These are phyloP conservation scores for Buphagus erythrorhynchus DNA, from an alignment of 2,797 vertebrate genomes.

Conservation along the genomic window DNA sequence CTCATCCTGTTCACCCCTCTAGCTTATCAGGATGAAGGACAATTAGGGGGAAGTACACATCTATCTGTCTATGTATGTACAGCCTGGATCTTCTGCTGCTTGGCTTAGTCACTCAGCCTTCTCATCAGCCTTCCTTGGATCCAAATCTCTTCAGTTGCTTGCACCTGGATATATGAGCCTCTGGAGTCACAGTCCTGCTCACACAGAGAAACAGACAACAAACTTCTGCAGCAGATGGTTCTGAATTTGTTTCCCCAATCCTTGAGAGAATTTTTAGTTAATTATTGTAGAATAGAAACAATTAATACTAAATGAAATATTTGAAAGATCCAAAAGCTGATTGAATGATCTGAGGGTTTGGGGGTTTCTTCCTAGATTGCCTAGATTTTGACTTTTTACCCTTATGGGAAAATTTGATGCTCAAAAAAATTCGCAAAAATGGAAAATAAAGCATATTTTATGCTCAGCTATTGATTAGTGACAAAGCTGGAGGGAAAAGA, in stretches of 20 bases:
- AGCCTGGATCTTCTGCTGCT: neutral
- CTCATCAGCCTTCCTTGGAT: neutral
- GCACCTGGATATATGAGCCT: neutral
- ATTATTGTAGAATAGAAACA: neutral
- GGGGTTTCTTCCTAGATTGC: neutral
- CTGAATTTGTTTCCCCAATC: neutral
- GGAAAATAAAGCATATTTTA: neutral
- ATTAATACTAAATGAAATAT: neutral
- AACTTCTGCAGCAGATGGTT: neutral
- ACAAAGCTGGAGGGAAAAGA: neutral
- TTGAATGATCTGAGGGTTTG: neutral
- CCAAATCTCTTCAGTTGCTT: neutral
- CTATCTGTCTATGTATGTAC: neutral
- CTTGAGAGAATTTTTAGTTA: neutral
- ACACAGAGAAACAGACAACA: neutral
- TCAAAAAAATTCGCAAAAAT: neutral
- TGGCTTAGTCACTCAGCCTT: neutral
- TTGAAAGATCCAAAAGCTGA: neutral
- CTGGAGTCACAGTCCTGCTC: neutral
- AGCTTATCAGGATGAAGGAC: neutral
- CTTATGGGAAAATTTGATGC: neutral
- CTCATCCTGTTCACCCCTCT: neutral
- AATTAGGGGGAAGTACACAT: accelerated
- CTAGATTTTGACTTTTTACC: neutral
- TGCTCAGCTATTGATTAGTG: neutral